Base-by-base conservation (phyloP, 2,797 vertebrate species). In the Siniperca obscura region DNA sequence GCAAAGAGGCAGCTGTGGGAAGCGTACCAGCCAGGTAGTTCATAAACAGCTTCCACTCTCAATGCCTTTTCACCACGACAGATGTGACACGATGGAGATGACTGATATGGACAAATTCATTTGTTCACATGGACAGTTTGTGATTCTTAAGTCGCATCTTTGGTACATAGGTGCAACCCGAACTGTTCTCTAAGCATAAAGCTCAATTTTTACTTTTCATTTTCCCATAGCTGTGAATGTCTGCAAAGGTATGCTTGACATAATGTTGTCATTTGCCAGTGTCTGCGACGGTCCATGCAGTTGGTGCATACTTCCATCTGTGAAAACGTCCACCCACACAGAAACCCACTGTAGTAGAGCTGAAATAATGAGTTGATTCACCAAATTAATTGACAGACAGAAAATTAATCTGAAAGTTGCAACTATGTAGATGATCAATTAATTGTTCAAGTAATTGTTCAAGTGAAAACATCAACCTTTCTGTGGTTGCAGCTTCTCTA, bases 1-100 rank as follows among this genome's bases (percentile, higher is more conserved):
- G 48, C 12, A 36, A 76, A 83, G 73, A 78, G 74, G 77, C 74
- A 56, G 42, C 67, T 13, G 42, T 17, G 30, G 40, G 50, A 48
- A 46, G 7, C 1, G 21, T 3, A 25, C 11, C 19, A 30, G 27
- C 4, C 48, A 11, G 38, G 55, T 14, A 50, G 19, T 27, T 36
- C 6, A 40, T 13, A 42, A 7, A 16, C 50, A 10, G n/a, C 25
- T 65, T 9, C n/a, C 1, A 13, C 7, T 52, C n/a, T n/a, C 16
- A 5, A 25, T 0, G 14, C 19, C 0, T 16, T 25, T 61, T 50
- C 44, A 50, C 57, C 44, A 13, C 5, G 2, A 38, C 14, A 61
- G 42, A 50, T 6, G 56, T 6, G 27, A 22, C 8, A 34, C 17
- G 21, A 44, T 36, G 38, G 27, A 44, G 34, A 40, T 11, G 71